Evolutionary conservation across 2,888 invertebrate species (phyloP).

Genomic region (Buathra laborator): DNA sequence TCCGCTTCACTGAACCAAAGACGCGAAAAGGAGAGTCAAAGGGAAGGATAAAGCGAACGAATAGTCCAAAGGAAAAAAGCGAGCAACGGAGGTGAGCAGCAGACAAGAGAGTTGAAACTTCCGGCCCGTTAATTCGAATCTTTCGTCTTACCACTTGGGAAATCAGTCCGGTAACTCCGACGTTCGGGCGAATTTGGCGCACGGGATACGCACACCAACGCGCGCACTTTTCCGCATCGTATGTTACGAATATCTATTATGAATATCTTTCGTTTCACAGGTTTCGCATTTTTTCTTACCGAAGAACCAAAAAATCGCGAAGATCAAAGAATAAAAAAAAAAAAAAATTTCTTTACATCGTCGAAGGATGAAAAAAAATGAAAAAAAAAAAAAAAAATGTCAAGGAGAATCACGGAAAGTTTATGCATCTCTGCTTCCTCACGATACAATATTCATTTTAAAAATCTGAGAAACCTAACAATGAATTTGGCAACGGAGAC

Average conservation of each 20-base stretch:
- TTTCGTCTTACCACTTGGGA: slow-evolving; percentile 61
- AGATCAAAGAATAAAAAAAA: not conserved
- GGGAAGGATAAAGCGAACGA: not conserved
- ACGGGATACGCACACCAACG: not conserved
- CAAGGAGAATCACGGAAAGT: no score
- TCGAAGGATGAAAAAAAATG: not conserved
- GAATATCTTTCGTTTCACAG: not conserved
- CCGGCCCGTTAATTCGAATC: slow-evolving; percentile 57
- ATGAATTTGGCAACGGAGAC: no score
- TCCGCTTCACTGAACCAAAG: slow-evolving; percentile 42
- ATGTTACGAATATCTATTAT: not conserved
- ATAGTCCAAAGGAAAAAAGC: not conserved
- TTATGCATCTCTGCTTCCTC: no score
- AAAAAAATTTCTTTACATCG: not conserved
- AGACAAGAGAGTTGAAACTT: slow-evolving; percentile 46
- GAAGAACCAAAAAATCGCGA: not conserved
- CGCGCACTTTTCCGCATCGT: not conserved
- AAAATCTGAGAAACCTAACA: no score
- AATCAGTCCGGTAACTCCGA: slow-evolving; percentile 67
- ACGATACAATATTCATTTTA: no score
- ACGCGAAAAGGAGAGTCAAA: slow-evolving; percentile 14
- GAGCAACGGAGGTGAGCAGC: slow-evolving; percentile 24
- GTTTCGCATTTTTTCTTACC: not conserved
- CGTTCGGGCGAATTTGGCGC: slow-evolving; percentile 33
- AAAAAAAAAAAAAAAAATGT: not conserved